Percentiles rank a stretch among this genome's conserved stretches.
phyloP scores from a whole-genome alignment of 2,113 vertebrate genomes.

The Eurystomus gularis region DNA sequence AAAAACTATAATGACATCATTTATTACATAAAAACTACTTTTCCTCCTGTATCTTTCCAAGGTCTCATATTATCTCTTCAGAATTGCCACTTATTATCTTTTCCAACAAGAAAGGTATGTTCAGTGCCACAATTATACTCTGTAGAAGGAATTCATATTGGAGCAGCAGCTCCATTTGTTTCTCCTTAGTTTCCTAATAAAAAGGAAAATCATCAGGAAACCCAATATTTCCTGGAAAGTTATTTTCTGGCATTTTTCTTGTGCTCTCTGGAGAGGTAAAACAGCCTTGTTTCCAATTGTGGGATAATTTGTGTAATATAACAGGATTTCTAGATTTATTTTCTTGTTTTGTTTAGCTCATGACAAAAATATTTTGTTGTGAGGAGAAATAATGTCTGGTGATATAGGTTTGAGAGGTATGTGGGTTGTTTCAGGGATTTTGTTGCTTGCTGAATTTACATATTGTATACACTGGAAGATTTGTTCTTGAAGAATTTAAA shows the following conservation, averaged over 20 bases:
- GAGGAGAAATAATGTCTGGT: background rate
- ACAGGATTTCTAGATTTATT: constrained; percentile 42
- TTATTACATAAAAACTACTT: background rate
- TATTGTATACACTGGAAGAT: background rate
- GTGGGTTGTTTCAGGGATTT: background rate
- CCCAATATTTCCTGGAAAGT: constrained; percentile 41
- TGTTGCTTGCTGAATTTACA: constrained; percentile 27
- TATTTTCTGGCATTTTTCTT: constrained; percentile 54
- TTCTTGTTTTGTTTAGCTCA: constrained; percentile 22
- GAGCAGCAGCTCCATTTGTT: background rate
- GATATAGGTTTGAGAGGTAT: background rate
- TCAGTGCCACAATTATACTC: background rate
- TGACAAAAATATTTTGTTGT: background rate
- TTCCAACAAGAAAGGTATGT: background rate
- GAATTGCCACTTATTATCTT: background rate
- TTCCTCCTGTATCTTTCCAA: background rate
- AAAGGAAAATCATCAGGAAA: constrained; percentile 33
- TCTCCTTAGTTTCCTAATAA: background rate
- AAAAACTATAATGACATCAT: background rate
- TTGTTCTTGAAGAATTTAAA: constrained; percentile 29
- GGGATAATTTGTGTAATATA: constrained; percentile 49
- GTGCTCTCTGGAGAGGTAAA: constrained; percentile 27
- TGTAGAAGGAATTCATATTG: background rate
- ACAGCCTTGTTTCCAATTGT: constrained; percentile 37
- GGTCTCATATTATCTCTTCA: background rate